Conservation (phyloP, 1,140 invertebrate genomes). For the Ooceraea biroi region DNA sequence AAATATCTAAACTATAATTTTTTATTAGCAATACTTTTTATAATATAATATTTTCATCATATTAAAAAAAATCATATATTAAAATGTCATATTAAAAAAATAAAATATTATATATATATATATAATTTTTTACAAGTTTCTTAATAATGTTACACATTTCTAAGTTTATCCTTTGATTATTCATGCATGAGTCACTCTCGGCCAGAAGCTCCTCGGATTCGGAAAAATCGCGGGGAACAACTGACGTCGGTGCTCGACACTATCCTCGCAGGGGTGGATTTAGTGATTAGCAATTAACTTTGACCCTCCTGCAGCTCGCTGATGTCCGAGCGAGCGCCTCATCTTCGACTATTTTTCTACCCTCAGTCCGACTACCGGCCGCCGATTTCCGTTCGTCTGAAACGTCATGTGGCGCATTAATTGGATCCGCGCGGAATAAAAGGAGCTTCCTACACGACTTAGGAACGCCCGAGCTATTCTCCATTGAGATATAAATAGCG, state of each 20-base stretch:
- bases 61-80: too few species aligned
- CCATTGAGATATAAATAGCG: constrained; percentile 48
- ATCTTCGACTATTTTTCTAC: constrained; percentile 47
- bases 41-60: too few species aligned
- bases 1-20: background rate
- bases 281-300: constrained; percentile 75
- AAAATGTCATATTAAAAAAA: too few species aligned
- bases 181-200: constrained; percentile 31
- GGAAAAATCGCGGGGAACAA: constrained; percentile 67
- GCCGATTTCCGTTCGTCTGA: constrained; percentile 81
- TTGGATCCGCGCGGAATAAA: constrained; percentile 79
- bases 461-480: constrained; percentile 29
- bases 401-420: constrained; percentile 83
- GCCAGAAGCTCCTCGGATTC: constrained; percentile 37
- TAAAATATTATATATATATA: too few species aligned
- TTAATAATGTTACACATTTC: too few species aligned
- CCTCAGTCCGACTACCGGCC: constrained; percentile 23
- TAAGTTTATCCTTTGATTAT: background rate
- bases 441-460: constrained; percentile 74
- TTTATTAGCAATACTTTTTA: too few species aligned
- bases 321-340: constrained; percentile 54
- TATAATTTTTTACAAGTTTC: too few species aligned
- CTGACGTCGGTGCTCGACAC: constrained; percentile 54
- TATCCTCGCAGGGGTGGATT: constrained; percentile 47
- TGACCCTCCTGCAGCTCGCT: constrained; percentile 62